These are phyloP conservation scores for Microtus ochrogaster DNA, from an alignment of 2,113 vertebrate species.

Conservation along the genomic window DNA sequence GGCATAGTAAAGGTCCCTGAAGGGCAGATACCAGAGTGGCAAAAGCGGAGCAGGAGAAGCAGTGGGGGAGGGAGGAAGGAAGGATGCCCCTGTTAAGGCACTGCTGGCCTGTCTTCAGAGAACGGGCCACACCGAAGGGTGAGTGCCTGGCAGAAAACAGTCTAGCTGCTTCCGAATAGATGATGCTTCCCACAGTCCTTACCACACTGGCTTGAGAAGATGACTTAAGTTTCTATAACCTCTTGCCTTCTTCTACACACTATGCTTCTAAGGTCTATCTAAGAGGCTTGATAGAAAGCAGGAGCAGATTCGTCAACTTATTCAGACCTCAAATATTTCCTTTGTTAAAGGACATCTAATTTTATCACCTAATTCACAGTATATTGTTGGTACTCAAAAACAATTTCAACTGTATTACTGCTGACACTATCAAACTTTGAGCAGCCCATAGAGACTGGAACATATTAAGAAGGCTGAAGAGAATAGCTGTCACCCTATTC, in stretches of 20 bases:
- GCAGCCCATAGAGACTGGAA: not conserved
- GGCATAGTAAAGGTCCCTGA: not conserved
- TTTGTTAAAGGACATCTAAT: constrained; percentile 14
- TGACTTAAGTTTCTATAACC: not conserved
- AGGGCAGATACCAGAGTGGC: not conserved
- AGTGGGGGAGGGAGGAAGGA: not conserved
- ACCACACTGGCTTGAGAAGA: not conserved
- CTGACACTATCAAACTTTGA: not conserved
- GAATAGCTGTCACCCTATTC: not conserved
- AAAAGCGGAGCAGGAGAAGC: not conserved
- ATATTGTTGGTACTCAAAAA: not conserved
- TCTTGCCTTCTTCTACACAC: not conserved
- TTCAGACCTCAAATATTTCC: not conserved
- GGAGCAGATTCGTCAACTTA: not conserved
- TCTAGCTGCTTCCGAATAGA: not conserved
- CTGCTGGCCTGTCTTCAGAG: not conserved
- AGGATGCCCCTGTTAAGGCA: fast-evolving
- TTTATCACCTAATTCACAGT: not conserved
- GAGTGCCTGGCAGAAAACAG: not conserved
- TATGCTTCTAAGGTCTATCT: not conserved
- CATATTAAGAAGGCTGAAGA: not conserved
- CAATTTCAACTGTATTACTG: not conserved
- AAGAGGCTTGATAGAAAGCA: not conserved
- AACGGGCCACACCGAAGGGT: not conserved
- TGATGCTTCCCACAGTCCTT: not conserved